These are phyloP conservation scores for Pachyrhynchus sulphureomaculatus DNA, from an alignment of 1,140 invertebrate species.

Conservation along the genomic window DNA sequence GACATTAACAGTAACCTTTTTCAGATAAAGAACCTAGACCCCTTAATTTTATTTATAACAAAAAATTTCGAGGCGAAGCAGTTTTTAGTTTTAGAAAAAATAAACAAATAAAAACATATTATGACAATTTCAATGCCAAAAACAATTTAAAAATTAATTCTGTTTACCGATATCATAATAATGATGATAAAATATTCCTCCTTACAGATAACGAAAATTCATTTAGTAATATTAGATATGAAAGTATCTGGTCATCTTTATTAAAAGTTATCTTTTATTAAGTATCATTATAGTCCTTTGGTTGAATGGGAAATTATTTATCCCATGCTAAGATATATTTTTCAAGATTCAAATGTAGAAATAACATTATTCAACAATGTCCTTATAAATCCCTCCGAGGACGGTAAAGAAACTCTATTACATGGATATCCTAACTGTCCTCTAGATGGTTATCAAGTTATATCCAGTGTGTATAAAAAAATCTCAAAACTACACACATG, in stretches of 20 bases:
- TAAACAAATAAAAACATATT: background rate
- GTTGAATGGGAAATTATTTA: background rate
- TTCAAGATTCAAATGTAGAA: background rate
- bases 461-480: too few species aligned
- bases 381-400: background rate
- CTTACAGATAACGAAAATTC: background rate
- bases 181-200: background rate
- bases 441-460: too few species aligned
- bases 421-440: too few species aligned
- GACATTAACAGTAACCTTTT: background rate
- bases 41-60: slow-evolving; percentile 6
- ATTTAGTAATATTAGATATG: background rate
- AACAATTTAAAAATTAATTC: background rate
- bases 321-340: background rate
- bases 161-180: background rate
- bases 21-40: background rate
- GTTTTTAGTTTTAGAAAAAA: background rate
- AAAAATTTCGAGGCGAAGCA: background rate
- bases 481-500: too few species aligned
- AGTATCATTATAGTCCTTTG: background rate
- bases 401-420: background rate
- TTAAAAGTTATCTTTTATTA: background rate
- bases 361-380: background rate
- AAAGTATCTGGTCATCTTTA: background rate
- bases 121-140: background rate